A percentile compares a stretch with the other conserved stretches of the same genome.
phyloP scores from a whole-genome alignment of 2,113 vertebrate species.

The Grantiella picta region DNA sequence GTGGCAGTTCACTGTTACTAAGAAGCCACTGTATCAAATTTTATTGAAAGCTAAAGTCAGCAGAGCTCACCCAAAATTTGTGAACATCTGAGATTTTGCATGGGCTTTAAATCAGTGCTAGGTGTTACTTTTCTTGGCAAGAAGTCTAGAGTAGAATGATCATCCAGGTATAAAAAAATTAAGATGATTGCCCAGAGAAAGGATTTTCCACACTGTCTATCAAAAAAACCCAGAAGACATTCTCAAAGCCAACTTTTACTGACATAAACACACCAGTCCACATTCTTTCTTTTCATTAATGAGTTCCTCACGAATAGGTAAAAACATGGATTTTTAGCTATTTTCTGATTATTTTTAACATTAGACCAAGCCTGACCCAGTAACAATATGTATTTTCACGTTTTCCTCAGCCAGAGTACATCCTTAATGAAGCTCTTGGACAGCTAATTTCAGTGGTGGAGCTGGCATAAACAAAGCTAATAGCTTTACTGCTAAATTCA shows the following conservation, averaged over 20 bases:
- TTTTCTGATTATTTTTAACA: background rate
- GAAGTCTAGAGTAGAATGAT: background rate
- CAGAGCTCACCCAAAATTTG: background rate
- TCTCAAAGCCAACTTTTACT: background rate
- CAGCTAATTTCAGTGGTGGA: background rate
- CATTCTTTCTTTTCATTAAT: background rate
- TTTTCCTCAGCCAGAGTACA: background rate
- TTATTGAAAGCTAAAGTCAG: background rate
- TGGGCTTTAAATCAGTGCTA: background rate
- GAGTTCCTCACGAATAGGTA: background rate
- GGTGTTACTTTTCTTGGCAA: background rate
- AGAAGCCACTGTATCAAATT: background rate
- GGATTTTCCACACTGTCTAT: background rate
- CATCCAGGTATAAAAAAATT: background rate
- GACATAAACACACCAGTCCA: background rate
- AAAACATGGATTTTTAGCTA: background rate
- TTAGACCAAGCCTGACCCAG: background rate
- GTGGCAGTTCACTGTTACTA: background rate
- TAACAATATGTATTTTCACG: background rate
- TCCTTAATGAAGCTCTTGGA: background rate
- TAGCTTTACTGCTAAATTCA: background rate
- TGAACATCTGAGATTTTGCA: background rate
- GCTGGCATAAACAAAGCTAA: background rate
- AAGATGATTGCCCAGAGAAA: background rate
- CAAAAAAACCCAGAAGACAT: background rate